phyloP scores from a whole-genome alignment of 2,888 invertebrate species.

The Protula sp. region DNA sequence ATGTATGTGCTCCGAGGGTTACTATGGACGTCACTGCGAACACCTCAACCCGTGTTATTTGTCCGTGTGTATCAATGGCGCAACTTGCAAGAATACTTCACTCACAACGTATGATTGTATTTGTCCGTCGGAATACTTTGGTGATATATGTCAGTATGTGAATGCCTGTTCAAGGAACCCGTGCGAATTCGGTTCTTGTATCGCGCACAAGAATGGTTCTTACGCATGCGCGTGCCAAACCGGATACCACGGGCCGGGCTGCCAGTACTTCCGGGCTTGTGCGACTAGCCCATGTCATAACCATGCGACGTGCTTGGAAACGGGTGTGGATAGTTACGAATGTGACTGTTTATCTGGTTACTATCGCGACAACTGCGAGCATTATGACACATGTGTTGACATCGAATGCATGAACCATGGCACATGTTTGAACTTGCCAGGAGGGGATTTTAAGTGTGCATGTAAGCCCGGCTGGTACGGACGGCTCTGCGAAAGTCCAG shows the following conservation, averaged over 20 bases:
- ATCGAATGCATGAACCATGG: background rate
- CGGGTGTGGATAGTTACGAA: conserved; percentile 14
- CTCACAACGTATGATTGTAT: conserved; percentile 25
- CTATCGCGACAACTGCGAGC: conserved; percentile 15
- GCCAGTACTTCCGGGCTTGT: conserved; percentile 29
- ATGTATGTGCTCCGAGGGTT: conserved; percentile 22
- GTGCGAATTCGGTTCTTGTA: conserved; percentile 36
- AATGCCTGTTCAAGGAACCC: conserved; percentile 23
- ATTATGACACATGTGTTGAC: conserved; percentile 10
- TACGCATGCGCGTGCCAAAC: conserved; percentile 27
- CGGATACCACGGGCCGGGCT: conserved; percentile 31
- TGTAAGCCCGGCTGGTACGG: conserved; percentile 19
- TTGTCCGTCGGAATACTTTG: conserved; percentile 33
- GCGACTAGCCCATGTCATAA: conserved; percentile 33
- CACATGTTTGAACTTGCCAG: background rate
- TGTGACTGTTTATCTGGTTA: conserved; percentile 17
- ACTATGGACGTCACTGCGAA: conserved; percentile 20
- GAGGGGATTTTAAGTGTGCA: conserved; percentile 4
- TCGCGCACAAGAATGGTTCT: background rate
- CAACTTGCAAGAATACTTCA: conserved; percentile 24
- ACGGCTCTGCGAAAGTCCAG: conserved; percentile 14
- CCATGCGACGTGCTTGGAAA: conserved; percentile 32
- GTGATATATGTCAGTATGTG: conserved; percentile 32
- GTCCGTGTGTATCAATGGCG: conserved; percentile 19
- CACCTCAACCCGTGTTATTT: conserved; percentile 17